These are phyloP conservation scores for Oncorhynchus keta DNA, from an alignment of 2,113 vertebrate species.

Conservation along the genomic window DNA sequence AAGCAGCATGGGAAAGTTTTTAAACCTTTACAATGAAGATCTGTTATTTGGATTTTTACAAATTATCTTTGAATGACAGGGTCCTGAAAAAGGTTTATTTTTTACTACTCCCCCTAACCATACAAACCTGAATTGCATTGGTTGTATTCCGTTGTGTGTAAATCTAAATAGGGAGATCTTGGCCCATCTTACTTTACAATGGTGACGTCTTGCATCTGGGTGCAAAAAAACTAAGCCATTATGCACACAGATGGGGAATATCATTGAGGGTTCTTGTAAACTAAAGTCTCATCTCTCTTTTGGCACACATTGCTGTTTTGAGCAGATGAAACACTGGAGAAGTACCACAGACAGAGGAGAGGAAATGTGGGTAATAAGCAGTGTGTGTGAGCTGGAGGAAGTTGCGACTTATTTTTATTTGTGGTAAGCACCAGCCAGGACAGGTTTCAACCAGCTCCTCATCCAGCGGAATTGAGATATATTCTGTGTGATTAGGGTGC, in stretches of 20 bases:
- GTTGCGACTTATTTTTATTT: neutral
- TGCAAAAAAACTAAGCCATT: too few relatives aligned
- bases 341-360: neutral
- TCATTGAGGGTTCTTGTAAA: too few relatives aligned
- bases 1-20: too few relatives aligned
- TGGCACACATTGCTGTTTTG: neutral
- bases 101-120: neutral
- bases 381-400: neutral
- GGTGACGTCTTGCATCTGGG: too few relatives aligned
- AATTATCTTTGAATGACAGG: too few relatives aligned
- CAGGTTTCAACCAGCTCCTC: slow-evolving; percentile 20
- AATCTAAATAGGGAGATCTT: too few relatives aligned
- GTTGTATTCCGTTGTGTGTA: neutral
- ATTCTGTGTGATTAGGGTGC: slow-evolving; percentile 20
- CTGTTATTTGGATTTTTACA: too few relatives aligned
- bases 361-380: neutral
- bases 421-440: slow-evolving; percentile 11
- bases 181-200: too few relatives aligned
- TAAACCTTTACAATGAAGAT: too few relatives aligned
- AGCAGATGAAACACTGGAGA: neutral
- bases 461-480: neutral
- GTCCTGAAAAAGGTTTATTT: too few relatives aligned
- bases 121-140: neutral
- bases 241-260: too few relatives aligned
- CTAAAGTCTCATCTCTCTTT: neutral